These are phyloP conservation scores for Myotis findleyi DNA, from an alignment of 2,797 vertebrate species.

Conservation along the genomic window DNA sequence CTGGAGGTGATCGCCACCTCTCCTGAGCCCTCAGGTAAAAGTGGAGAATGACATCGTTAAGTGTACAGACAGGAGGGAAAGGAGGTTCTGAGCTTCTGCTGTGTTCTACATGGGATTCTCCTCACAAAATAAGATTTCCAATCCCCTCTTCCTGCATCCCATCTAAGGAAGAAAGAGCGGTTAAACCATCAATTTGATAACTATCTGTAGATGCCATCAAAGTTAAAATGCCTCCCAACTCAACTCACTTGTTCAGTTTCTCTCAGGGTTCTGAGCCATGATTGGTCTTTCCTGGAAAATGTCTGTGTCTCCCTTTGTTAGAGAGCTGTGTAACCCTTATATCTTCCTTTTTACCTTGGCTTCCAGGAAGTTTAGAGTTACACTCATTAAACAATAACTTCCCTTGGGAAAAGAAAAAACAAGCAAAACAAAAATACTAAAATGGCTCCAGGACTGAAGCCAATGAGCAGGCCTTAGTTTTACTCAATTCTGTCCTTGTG, in stretches of 20 bases:
- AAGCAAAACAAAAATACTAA: neutral
- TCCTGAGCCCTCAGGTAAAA: neutral
- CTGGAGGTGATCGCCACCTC: too few species aligned
- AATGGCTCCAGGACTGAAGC: neutral
- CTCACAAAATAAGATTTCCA: neutral
- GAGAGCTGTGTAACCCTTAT: neutral
- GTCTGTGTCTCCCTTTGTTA: neutral
- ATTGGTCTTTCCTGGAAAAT: neutral
- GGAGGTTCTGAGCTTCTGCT: neutral
- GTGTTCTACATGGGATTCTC: neutral
- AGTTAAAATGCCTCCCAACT: neutral
- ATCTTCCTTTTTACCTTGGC: neutral
- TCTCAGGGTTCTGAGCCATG: neutral
- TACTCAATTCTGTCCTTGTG: neutral
- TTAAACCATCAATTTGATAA: neutral
- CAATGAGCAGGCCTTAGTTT: neutral
- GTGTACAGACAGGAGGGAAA: neutral
- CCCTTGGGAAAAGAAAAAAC: neutral
- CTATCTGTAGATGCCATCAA: neutral
- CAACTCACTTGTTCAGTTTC: neutral
- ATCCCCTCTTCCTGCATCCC: neutral
- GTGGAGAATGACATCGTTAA: neutral
- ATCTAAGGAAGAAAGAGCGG: neutral
- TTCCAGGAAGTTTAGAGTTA: constrained; percentile 17
- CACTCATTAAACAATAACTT: constrained; percentile 16